These are phyloP conservation scores for Lagorchestes hirsutus DNA, from an alignment of 2,797 vertebrate genomes.

Conservation along the genomic window DNA sequence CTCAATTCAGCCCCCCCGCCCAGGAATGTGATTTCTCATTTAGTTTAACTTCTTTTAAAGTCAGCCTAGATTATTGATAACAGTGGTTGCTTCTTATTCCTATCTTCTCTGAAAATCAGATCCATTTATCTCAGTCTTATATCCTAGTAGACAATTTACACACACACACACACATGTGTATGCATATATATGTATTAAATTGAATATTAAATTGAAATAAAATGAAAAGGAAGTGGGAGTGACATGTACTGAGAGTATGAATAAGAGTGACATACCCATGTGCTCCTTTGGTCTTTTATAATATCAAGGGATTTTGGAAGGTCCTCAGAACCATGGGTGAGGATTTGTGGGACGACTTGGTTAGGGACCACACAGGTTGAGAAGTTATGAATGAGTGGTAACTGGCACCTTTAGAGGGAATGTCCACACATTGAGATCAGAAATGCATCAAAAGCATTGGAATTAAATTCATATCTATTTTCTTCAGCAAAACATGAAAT, in stretches of 20 bases:
- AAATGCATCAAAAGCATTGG: not conserved
- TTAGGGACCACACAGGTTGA: not conserved
- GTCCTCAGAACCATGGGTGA: not conserved
- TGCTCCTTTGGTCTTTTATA: not conserved
- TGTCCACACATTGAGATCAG: not conserved
- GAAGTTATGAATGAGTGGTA: not conserved
- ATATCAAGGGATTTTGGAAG: not conserved
- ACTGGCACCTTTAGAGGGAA: not conserved
- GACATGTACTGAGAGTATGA: not conserved
- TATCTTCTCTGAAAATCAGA: not conserved
- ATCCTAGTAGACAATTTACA: not conserved
- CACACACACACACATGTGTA: not conserved
- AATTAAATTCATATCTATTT: not conserved
- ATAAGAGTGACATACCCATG: not conserved
- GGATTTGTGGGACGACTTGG: not conserved
- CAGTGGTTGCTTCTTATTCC: not conserved
- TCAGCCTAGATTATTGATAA: not conserved
- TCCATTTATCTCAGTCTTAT: not conserved
- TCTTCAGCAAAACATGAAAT: not conserved
- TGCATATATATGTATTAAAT: not conserved
- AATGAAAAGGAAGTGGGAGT: not conserved
- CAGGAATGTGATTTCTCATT: not conserved
- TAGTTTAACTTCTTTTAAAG: not conserved
- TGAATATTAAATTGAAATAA: not conserved
- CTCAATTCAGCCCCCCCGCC: fast-evolving